A percentile compares a stretch with the other conserved stretches of the same genome.
Conservation (phyloP, 1,140 invertebrate genomes). For the Rhagoletis pomonella region DNA sequence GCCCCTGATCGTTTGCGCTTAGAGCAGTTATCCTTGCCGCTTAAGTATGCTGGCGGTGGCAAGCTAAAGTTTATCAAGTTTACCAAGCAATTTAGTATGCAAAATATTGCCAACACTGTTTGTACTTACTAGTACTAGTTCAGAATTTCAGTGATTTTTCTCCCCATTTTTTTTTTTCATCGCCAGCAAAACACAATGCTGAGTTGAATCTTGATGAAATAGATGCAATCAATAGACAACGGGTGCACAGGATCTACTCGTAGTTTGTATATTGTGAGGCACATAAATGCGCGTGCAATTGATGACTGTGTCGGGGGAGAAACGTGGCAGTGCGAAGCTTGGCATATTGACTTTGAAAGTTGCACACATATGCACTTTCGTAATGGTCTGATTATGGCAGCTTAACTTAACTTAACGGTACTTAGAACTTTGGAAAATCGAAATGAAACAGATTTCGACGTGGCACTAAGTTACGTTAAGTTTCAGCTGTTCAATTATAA, state of each 20-base stretch:
- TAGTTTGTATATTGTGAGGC: background rate
- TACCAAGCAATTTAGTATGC: conserved; percentile 49
- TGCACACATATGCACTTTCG: background rate
- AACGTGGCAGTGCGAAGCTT: background rate
- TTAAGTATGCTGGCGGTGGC: conserved; percentile 21
- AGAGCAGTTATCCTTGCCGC: background rate
- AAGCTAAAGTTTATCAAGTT: conserved; percentile 46
- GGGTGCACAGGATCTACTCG: background rate
- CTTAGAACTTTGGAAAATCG: too few species aligned
- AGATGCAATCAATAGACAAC: too few species aligned
- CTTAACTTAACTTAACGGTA: background rate
- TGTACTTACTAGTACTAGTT: conserved; percentile 49
- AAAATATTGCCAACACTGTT: conserved; percentile 47
- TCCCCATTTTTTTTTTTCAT: background rate
- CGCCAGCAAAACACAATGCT: too few species aligned
- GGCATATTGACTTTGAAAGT: background rate
- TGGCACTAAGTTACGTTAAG: too few species aligned
- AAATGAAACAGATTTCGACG: too few species aligned
- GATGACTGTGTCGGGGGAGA: background rate
- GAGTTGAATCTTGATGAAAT: too few species aligned
- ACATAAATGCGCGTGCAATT: background rate
- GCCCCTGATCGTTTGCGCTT: too few species aligned
- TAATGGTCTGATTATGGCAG: background rate
- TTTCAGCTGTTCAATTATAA: too few species aligned
- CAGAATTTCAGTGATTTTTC: conserved; percentile 1